Percentiles rank a stretch among this genome's conserved stretches.
phyloP scores from a whole-genome alignment of 2,888 invertebrate genomes.

The Orthosia cruda region DNA sequence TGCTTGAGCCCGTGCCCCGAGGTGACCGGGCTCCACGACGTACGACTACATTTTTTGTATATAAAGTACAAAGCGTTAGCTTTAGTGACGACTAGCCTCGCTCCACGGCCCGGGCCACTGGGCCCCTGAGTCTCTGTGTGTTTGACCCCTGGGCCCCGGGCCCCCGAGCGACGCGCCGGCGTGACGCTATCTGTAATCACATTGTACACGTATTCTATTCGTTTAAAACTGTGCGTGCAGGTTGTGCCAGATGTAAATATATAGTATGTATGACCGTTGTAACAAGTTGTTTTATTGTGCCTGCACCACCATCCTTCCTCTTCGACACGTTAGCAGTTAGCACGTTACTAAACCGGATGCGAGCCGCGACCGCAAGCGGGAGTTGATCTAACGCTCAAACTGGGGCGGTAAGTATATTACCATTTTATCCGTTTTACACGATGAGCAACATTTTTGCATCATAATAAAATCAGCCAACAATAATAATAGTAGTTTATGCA shows the following conservation, averaged over 20 bases:
- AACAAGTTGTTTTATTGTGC: slow-evolving; percentile 45
- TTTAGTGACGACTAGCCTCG: slow-evolving; percentile 32
- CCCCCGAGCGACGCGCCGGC: slow-evolving; percentile 38
- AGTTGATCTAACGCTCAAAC: too few relatives aligned
- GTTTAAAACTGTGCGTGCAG: slow-evolving; percentile 44
- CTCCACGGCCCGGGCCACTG: slow-evolving; percentile 19
- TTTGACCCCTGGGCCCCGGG: slow-evolving; percentile 1
- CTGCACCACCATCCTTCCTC: not conserved
- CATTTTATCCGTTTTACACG: too few relatives aligned
- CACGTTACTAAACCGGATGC: too few relatives aligned
- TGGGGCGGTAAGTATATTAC: too few relatives aligned
- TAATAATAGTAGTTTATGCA: too few relatives aligned
- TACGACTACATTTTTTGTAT: slow-evolving; percentile 50
- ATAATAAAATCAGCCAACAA: too few relatives aligned
- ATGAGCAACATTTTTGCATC: not conserved
- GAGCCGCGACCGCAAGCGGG: too few relatives aligned
- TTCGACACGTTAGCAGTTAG: too few relatives aligned
- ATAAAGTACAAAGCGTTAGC: slow-evolving; percentile 63
- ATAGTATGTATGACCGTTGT: slow-evolving; percentile 58
- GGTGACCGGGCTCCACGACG: slow-evolving; percentile 2
- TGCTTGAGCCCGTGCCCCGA: slow-evolving; percentile 26
- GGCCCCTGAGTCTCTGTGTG: not conserved
- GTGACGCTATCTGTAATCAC: slow-evolving; percentile 31
- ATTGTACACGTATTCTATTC: slow-evolving; percentile 47
- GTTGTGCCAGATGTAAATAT: slow-evolving; percentile 70